Base-by-base conservation (phyloP, 2,113 vertebrate species). In the Rhegmatorhina hoffmannsi region DNA sequence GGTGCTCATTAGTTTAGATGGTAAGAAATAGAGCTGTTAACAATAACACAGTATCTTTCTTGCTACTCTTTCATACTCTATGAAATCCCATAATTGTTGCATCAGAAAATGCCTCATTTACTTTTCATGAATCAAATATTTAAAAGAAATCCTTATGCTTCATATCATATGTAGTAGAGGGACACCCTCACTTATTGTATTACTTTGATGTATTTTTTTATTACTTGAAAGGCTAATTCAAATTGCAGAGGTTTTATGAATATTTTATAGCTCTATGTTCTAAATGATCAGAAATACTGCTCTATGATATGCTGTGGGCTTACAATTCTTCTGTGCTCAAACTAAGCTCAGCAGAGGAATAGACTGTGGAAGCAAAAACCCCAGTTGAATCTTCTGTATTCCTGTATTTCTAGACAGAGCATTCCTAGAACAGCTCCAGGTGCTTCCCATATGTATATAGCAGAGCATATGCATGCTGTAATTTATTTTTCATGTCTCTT, bases 171-270 rank as follows among this genome's bases (percentile, higher is more conserved):
- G 14, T n/a, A 53, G 53, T 18, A 68, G 64, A 70, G 11, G 4
- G 44, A 63, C 43, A 11, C 46, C 44, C 38, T 84, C 59, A 66
- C 87, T 95, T 81, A 81, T 73, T 84, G 64, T 59, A 47, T 77
- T 77, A 55, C 80, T 95, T 95, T 95, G 86, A 94, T 92, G 63
- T 60, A 38, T 47, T 73, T 88, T 95, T 92, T 81, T 84, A n/a
- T 87, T 64, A 78, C 77, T 94, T 94, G 87, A 95, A 94, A 95
- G 62, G n/a, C 52, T 80, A 87, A 89, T 89, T 94, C 69, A 75
- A 76, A 87, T 82, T 85, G 64, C 76, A 70, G 75, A 69, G 38
- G 49, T 84, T 94, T 89, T 64, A 93, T 86, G 50, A 95, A 93
- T 94, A 84, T 94, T 97, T 94, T 88, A 95, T 66, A 38, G 31